These are phyloP conservation scores for Meriones unguiculatus DNA, from an alignment of 2,113 vertebrate genomes.

Conservation along the genomic window DNA sequence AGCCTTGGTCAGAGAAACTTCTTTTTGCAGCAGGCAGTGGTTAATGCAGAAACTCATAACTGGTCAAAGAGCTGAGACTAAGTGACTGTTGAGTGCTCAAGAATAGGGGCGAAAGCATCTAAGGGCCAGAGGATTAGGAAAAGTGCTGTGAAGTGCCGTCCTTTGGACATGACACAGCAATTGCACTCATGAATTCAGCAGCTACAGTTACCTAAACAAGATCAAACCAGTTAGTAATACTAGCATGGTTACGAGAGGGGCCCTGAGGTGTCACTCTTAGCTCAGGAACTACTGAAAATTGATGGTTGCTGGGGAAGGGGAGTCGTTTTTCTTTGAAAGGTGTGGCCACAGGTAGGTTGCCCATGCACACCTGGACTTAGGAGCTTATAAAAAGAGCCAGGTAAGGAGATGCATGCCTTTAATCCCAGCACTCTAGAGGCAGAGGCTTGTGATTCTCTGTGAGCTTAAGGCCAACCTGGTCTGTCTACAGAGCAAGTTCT, in stretches of 20 bases:
- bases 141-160: neutral
- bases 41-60: too few species aligned
- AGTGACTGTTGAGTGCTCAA: neutral
- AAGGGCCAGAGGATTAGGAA: neutral
- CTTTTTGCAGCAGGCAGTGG: neutral
- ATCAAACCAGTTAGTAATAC: neutral
- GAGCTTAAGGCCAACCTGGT: neutral
- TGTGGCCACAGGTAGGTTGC: neutral
- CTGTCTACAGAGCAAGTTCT: neutral
- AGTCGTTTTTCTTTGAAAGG: neutral
- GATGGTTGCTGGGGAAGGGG: neutral
- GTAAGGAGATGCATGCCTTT: neutral
- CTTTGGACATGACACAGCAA: neutral
- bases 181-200: neutral
- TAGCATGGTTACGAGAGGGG: neutral
- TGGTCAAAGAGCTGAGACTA: neutral
- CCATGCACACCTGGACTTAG: neutral
- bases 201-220: neutral
- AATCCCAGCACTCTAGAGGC: neutral
- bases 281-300: neutral
- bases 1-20: neutral
- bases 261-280: neutral
- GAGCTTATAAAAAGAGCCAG: neutral
- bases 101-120: neutral
- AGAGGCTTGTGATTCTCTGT: neutral